Base-by-base conservation (phyloP, 2,797 vertebrate species). In the Manis javanica region DNA sequence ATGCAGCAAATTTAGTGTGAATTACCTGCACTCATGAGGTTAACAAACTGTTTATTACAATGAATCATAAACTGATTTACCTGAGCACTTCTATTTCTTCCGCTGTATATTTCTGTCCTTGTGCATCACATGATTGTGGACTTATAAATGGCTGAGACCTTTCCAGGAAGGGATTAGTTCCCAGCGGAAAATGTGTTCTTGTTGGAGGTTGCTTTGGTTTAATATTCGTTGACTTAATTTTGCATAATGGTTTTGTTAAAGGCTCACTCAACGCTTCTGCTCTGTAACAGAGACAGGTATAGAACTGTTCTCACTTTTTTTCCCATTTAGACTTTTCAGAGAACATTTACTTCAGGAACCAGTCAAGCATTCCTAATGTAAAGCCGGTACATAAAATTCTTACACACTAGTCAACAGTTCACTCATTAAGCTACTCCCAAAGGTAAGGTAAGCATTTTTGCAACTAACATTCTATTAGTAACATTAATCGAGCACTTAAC, bases 81-180 rank as follows among this genome's bases (percentile, higher is more conserved):
- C 99, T 99, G 98, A 99, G 99, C 87, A 99, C 99, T 98, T 99
- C 99, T 64, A 99, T 99, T 98, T 99, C 99, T 97, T 99, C 99
- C 1, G 99, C 95, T 0, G 99, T 99, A 96, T 99, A 99, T 74
- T 99, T 99, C 98, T 99, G 99, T 51, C 99, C 99, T 72, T 99
- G 99, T 3, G 99, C 97, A 78, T 99, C 99, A 69, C 99, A 99
- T 77, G 99, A 99, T 96, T 99, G 99, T 53, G 99, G 99, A 2
- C 99, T 98, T 97, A 99, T 98, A 64, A 99, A 98, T 0, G 99
- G 98, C 97, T 99, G 99, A 15, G 99, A 97, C 81, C 99, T 99
- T 97, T 99, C 99, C 0, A 99, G 98, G 83, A 98, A 99, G 97
- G 99, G 99, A 96, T 99, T 99, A 46, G 99, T 97, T 75, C 99